Evolutionary conservation across 2,797 vertebrate genomes (phyloP), one percentile per base, ranked within the genome.

Genomic region (Cetoscarus ocellatus): DNA sequence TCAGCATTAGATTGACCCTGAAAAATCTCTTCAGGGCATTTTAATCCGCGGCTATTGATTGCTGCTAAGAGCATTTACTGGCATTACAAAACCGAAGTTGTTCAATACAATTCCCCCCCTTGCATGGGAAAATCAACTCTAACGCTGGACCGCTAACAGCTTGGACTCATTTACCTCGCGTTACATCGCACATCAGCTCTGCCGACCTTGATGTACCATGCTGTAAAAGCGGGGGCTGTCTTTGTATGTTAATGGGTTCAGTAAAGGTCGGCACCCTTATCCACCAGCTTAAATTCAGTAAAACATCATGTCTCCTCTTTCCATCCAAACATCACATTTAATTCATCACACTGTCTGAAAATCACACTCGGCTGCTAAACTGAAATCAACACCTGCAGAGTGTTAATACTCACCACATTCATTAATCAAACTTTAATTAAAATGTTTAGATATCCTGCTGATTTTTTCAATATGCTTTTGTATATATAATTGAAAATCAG

Each of bases 11-110:
- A 84, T 74, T 88, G 85, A 89, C 73, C 78, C 68, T 54, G 77
- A 75, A 79, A 27, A 63, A 61, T 56, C 45, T 77, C 85, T 49
- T 65, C 50, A 42, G 82, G 76, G 67, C 69, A 18, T 80, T 84
- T 72, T 57, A 65, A 56, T 67, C 61, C 79, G 57, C 64, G 10
- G 3, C 51, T 67, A 88, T 90, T 70, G 86, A 91, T 90, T 82
- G 52, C 61, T 77, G 63, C 74, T 73, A 72, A 85, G 66, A 89
- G 85, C 83, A 48, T 84, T 86, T 82, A 82, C 79, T 75, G 67
- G 75, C 73, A 73, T 80, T 63, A 55, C 70, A 59, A 83, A 85
- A 62, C 72, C 51, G 14, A 68, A 51, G 61, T 54, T 56, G 64
- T 74, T 82, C 62, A 58, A 75, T 86, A 77, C 49, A 67, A 53